Evolutionary conservation across 2,797 vertebrate genomes (phyloP).

Genomic region (Melopsittacus undulatus): DNA sequence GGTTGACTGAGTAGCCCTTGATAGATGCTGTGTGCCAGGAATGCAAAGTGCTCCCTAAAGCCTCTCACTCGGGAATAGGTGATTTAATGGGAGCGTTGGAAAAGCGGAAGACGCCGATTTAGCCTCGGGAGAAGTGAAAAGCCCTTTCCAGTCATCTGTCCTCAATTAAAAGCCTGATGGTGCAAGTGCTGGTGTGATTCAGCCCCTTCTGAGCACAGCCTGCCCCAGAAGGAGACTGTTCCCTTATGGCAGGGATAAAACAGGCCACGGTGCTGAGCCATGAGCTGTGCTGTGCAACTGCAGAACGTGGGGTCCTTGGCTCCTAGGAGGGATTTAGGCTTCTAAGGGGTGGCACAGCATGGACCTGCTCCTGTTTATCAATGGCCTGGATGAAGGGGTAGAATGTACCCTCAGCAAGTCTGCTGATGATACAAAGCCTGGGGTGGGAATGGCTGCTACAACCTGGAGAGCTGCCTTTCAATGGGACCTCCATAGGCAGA

Average conservation of each 20-base stretch:
- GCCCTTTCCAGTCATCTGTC: not conserved
- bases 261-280: accelerated
- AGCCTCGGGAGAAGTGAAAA: not conserved
- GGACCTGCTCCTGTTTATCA: not conserved
- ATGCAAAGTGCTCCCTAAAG: not conserved
- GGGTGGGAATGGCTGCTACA: not conserved
- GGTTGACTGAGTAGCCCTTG: not conserved
- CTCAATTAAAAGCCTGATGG: not conserved
- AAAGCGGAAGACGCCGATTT: not conserved
- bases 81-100: accelerated
- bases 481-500: not conserved
- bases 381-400: not conserved
- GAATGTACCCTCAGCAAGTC: not conserved
- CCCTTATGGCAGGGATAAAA: accelerated
- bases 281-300: not conserved
- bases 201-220: not conserved
- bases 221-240: not conserved
- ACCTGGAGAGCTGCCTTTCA: not conserved
- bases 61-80: accelerated
- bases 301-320: accelerated
- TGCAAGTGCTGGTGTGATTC: not conserved
- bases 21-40: not conserved
- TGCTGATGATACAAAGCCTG: not conserved
- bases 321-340: not conserved
- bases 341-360: accelerated